Evolutionary conservation across 2,797 vertebrate species (phyloP).

Genomic region (Poecilia picta): DNA sequence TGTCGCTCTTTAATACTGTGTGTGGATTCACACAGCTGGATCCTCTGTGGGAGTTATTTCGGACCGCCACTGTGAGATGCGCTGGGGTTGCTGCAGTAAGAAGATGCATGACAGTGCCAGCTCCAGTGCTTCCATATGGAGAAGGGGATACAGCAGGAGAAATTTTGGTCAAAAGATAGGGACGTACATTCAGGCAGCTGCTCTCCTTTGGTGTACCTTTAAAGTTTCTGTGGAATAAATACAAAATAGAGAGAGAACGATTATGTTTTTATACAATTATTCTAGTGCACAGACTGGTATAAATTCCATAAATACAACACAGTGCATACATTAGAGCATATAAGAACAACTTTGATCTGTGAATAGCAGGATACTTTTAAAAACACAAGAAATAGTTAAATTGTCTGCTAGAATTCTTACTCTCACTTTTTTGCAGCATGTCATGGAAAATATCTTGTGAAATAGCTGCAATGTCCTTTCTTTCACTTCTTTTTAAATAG

Average conservation of each 20-base stretch:
- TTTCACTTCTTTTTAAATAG: background rate
- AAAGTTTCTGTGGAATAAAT: background rate
- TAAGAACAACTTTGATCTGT: background rate
- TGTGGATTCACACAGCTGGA: conserved; percentile 46
- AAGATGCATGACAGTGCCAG: conserved; percentile 47
- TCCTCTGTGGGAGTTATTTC: conserved; percentile 51
- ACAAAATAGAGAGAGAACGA: background rate
- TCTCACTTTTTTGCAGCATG: background rate
- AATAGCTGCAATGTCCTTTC: background rate
- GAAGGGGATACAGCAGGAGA: conserved; percentile 36
- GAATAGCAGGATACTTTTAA: conserved; percentile 4
- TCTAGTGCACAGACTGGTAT: background rate
- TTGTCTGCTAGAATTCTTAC: conserved; percentile 1
- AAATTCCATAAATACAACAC: background rate
- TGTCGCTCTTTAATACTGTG: conserved; percentile 27
- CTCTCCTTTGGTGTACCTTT: conserved; percentile 10
- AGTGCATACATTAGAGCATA: background rate
- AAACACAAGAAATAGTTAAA: conserved; percentile 9
- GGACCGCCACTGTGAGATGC: conserved; percentile 50
- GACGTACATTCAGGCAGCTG: conserved; percentile 17
- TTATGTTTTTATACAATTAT: conserved; percentile 9
- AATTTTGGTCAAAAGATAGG: conserved; percentile 35
- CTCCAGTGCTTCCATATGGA: conserved; percentile 21
- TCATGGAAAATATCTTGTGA: background rate
- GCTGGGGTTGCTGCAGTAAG: conserved; percentile 36